Percentiles rank a stretch among this genome's conserved stretches.
phyloP scores from a whole-genome alignment of 2,113 vertebrate species.

The Alosa alosa region DNA sequence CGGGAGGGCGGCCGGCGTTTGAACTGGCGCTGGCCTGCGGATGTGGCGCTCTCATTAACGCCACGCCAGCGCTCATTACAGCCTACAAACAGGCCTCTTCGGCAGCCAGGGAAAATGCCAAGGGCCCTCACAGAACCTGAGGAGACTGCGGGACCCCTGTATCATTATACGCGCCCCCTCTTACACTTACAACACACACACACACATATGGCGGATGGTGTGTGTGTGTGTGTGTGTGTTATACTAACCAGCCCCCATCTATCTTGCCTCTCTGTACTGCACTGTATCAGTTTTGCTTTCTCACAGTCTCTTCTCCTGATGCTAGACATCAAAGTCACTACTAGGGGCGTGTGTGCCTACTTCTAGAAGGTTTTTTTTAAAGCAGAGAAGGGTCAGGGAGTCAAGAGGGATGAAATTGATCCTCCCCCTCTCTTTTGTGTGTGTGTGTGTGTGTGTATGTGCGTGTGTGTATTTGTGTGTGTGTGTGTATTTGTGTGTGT shows the following conservation, averaged over 20 bases:
- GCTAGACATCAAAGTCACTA: constrained; percentile 41
- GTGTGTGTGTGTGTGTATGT: background rate
- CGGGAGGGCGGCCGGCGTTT: constrained; percentile 89
- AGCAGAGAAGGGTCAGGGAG: constrained; percentile 58
- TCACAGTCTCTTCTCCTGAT: background rate
- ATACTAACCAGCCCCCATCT: background rate
- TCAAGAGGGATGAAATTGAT: constrained; percentile 74
- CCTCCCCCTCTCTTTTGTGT: constrained; percentile 49
- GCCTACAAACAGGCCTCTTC: too few relatives aligned
- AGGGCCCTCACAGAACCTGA: too few relatives aligned
- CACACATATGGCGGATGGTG: constrained; percentile 60
- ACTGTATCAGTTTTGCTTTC: background rate
- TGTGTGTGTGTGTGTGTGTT: background rate
- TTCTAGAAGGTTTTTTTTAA: constrained; percentile 55
- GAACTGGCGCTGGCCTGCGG: constrained; percentile 86
- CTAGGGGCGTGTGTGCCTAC: background rate
- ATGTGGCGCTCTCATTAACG: background rate
- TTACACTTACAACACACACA: too few relatives aligned
- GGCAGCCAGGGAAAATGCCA: too few relatives aligned
- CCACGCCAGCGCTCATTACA: background rate
- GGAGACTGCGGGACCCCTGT: too few relatives aligned
- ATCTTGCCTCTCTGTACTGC: background rate
- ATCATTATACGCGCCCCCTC: too few relatives aligned
- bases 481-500: background rate
- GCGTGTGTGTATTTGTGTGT: background rate